Base-by-base conservation (phyloP, 2,797 vertebrate species). In the Pseudomugil tenellus region DNA sequence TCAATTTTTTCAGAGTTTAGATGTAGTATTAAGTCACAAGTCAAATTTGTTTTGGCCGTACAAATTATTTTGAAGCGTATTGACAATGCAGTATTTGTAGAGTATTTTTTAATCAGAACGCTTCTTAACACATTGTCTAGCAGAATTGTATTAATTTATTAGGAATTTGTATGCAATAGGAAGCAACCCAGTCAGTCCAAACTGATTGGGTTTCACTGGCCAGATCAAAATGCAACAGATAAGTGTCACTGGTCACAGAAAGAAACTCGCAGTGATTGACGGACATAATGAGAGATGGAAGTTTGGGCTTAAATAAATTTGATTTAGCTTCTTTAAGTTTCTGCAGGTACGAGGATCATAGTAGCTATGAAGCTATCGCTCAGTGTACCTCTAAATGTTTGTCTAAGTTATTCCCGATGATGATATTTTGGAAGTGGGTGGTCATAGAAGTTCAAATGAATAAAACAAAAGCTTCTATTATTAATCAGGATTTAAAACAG, bases 261-360 rank as follows among this genome's bases (percentile, higher is more conserved):
- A 21, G 54, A 4, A 52, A 43, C 29, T n/a, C 9, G 12, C 35
- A 3, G 35, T 39, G 13, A 31, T 41, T 34, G 17, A 37, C 32
- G 68, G 59, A 66, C 14, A 35, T 35, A 56, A 11, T 3, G 9
- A 26, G 6, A 17, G 25, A 32, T 32, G 6, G 2, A 34, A 37
- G 21, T 16, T 39, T 16, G 34, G 14, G n/a, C n/a, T n/a, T n/a
- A 17, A 43, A 34, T n/a, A 56, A 55, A 73, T 83, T 76, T 83
- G 46, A 55, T 81, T 77, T 74, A 57, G 54, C 54, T 41, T 57
- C 16, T n/a, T 12, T 1, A 4, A 12, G 54, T 34, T 34, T 21
- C 3, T 39, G 34, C 32, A 37, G 19, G 19, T 39, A 16, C 9
- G 13, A 58, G 23, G 23, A 34, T 58, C 21, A 43, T n/a, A 43